Conservation (phyloP, 2,113 vertebrate species). For the Actinemys pallida region DNA sequence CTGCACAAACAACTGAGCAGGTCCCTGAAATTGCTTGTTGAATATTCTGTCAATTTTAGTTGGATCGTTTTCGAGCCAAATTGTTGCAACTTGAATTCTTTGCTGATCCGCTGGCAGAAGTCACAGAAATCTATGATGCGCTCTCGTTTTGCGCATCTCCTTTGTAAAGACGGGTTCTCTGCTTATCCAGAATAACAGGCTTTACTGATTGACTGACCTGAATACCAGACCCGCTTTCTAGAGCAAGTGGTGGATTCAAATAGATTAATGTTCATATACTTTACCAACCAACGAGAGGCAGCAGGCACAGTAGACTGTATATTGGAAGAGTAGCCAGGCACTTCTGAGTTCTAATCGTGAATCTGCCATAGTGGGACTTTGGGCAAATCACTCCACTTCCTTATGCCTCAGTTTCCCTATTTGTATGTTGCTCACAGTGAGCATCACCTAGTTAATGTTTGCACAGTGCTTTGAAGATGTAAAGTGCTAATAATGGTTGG, state of each 20-base stretch:
- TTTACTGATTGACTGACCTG: not conserved
- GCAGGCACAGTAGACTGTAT: not conserved
- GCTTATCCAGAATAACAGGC: not conserved
- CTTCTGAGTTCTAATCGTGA: not conserved
- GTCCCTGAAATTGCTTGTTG: not conserved
- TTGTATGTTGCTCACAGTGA: not conserved
- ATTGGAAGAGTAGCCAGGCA: not conserved
- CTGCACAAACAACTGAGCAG: not conserved
- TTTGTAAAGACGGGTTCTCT: not conserved
- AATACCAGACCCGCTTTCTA: not conserved
- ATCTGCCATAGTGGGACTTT: accelerated
- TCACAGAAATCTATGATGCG: not conserved
- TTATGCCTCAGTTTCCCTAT: constrained; percentile 28
- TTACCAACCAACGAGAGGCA: not conserved
- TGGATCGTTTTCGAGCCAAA: not conserved
- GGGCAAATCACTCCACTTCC: not conserved
- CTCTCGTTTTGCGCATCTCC: not conserved
- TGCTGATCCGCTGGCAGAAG: not conserved
- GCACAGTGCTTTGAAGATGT: constrained; percentile 59
- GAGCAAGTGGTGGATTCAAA: not conserved
- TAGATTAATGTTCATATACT: not conserved
- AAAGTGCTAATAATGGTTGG: not conserved
- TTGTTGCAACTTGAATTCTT: not conserved
- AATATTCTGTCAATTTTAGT: not conserved
- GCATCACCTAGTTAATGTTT: not conserved